A percentile compares a stretch with the other conserved stretches of the same genome.
Conservation (phyloP, 2,888 invertebrate genomes). For the Aspidiotus destructor region DNA sequence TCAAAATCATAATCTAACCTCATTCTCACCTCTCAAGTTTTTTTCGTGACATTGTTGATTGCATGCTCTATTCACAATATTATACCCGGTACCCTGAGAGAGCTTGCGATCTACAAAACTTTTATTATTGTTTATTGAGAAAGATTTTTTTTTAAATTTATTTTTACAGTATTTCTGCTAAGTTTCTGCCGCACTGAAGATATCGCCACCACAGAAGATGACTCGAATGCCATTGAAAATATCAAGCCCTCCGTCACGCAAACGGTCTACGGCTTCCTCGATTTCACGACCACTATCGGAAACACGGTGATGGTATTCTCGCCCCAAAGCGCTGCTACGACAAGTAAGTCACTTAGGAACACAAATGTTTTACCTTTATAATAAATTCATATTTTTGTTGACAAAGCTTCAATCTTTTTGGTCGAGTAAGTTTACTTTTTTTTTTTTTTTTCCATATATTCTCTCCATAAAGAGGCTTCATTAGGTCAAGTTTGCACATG, state of each 20-base stretch:
- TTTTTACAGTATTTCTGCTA: constrained; percentile 17
- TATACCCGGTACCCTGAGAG: no score
- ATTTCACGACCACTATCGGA: constrained; percentile 87
- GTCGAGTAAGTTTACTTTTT: not conserved
- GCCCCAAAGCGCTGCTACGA: constrained; percentile 63
- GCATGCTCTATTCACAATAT: no score
- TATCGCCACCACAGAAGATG: not conserved
- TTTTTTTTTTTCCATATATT: not conserved
- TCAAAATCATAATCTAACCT: constrained; percentile 3
- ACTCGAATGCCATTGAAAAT: not conserved
- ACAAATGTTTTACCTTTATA: not conserved
- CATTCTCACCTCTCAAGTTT: not conserved
- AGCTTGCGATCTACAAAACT: not conserved
- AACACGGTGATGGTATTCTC: constrained; percentile 92
- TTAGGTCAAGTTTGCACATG: no score
- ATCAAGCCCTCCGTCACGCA: constrained; percentile 55
- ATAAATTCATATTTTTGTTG: no score
- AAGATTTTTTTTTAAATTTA: not conserved
- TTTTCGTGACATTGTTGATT: not conserved
- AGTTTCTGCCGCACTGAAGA: constrained; percentile 12
- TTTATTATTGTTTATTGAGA: not conserved
- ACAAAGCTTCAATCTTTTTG: no score
- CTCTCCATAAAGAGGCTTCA: no score
- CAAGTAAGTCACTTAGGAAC: constrained; percentile 1
- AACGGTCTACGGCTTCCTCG: constrained; percentile 86